A percentile compares a stretch with the other conserved stretches of the same genome.
phyloP scores from a whole-genome alignment of 1,140 invertebrate species.

The Helicorthomorpha holstii region DNA sequence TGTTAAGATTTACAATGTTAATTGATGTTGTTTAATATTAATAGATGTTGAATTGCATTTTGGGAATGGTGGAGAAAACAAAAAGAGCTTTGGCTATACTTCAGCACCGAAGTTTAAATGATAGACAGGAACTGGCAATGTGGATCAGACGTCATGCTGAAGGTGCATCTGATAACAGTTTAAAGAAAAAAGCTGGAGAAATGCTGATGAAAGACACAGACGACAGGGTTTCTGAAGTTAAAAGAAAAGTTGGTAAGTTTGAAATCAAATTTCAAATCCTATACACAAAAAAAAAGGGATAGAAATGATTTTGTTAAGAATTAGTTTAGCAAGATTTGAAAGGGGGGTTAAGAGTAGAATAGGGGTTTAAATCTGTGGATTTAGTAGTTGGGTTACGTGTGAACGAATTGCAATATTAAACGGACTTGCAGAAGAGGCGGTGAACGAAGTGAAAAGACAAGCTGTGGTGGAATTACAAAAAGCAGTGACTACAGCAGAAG shows the following conservation, averaged over 20 bases:
- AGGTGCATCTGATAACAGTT: slow-evolving; percentile 23
- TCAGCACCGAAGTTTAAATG: slow-evolving; percentile 47
- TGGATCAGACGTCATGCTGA: slow-evolving; percentile 29
- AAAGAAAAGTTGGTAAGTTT: slow-evolving; percentile 60
- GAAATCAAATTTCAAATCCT: too few species aligned
- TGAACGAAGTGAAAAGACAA: slow-evolving; percentile 71
- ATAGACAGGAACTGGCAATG: slow-evolving; percentile 19
- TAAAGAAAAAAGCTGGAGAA: slow-evolving; percentile 42
- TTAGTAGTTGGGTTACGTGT: too few species aligned
- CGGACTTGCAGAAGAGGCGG: slow-evolving; percentile 51
- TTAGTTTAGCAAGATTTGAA: too few species aligned
- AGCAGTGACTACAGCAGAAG: slow-evolving; percentile 68
- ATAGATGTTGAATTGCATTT: slow-evolving; percentile 86
- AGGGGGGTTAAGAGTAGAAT: too few species aligned
- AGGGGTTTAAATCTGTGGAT: too few species aligned
- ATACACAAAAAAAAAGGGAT: too few species aligned
- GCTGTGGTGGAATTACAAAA: slow-evolving; percentile 78
- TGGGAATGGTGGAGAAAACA: slow-evolving; percentile 93
- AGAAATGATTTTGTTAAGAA: too few species aligned
- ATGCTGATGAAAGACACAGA: slow-evolving; percentile 71
- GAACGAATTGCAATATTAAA: too few species aligned
- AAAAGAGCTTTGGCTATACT: slow-evolving; percentile 75
- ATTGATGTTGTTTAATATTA: background rate
- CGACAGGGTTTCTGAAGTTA: slow-evolving; percentile 71
- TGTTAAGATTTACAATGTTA: background rate